Evolutionary conservation across 2,113 vertebrate genomes (phyloP).

Genomic region (Camarhynchus parvulus): DNA sequence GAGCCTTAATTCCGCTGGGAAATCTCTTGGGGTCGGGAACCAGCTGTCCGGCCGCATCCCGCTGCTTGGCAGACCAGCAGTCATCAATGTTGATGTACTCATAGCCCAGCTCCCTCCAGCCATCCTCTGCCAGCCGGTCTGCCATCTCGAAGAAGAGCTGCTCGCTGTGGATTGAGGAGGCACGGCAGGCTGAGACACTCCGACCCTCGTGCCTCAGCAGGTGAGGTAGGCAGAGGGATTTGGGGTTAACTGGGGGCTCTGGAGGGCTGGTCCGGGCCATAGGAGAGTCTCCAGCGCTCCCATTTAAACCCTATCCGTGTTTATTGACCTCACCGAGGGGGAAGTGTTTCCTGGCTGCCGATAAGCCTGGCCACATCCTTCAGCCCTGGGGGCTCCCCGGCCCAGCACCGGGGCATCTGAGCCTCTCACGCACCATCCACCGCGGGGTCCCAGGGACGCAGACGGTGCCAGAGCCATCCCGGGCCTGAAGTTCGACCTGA

Average conservation of each 20-base stretch:
- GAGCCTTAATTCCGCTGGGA: slow-evolving; percentile 84
- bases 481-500: background rate
- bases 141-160: slow-evolving; percentile 91
- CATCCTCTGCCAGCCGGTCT: slow-evolving; percentile 83
- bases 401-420: background rate
- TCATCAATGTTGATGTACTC: slow-evolving; percentile 92
- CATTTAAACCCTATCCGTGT: accelerated
- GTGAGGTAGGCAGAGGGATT: background rate
- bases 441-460: background rate
- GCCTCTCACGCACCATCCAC: background rate
- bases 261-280: background rate
- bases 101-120: slow-evolving; percentile 83
- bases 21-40: slow-evolving; percentile 87
- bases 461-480: background rate
- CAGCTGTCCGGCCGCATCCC: slow-evolving; percentile 79
- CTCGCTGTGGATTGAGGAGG: slow-evolving; percentile 71
- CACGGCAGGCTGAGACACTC: background rate
- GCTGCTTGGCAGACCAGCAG: slow-evolving; percentile 87
- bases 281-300: background rate
- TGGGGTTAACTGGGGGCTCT: background rate
- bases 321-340: background rate
- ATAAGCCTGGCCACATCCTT: background rate
- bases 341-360: accelerated
- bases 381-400: too few species aligned
- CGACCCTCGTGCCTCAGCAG: accelerated